Percentiles rank a stretch among this genome's conserved stretches.
Conservation (phyloP, 2,888 invertebrate species). For the Thymelicus sylvestris region DNA sequence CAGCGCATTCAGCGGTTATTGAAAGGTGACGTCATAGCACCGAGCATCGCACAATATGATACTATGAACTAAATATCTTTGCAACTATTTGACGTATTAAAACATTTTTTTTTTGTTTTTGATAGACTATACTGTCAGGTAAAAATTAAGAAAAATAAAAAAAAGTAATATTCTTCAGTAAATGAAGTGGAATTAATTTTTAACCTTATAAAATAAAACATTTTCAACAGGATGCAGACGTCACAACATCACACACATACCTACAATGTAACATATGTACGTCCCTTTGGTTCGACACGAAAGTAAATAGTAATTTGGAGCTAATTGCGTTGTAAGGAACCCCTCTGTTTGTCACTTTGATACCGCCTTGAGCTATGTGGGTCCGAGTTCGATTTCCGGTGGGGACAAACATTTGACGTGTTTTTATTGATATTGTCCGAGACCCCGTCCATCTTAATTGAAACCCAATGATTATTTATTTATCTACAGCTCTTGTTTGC, state of each 20-base stretch:
- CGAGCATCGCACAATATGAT: no score
- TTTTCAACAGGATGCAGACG: background rate
- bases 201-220: no score
- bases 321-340: constrained; percentile 6
- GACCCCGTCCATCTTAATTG: background rate
- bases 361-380: constrained; percentile 23
- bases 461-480: background rate
- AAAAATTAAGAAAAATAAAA: no score
- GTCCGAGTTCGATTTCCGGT: constrained; percentile 26
- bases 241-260: background rate
- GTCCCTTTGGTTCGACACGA: background rate
- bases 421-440: constrained; percentile 14
- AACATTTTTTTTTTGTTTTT: no score
- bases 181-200: no score
- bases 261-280: background rate
- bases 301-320: constrained; percentile 10
- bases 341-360: constrained; percentile 10
- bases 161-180: no score
- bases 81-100: no score
- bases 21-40: no score
- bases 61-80: no score
- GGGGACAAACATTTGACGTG: constrained; percentile 25
- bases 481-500: no score
- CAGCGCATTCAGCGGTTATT: no score
- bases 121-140: no score